A percentile compares a stretch with the other conserved stretches of the same genome.
Conservation (phyloP, 2,797 vertebrate species). For the Microctenopoma stevenorrisi region DNA sequence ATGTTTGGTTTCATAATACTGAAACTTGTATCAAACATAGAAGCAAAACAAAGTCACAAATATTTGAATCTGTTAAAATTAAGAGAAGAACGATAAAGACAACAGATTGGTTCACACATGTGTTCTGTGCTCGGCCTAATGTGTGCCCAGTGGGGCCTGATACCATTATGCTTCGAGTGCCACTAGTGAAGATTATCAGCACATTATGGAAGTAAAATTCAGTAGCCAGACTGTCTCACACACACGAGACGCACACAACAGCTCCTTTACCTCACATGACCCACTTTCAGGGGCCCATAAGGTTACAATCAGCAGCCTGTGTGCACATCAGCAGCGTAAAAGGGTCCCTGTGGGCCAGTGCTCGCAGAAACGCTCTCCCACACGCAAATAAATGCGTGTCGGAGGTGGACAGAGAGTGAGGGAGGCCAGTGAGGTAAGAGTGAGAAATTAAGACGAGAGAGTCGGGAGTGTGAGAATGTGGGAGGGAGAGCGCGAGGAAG, state of each 20-base stretch:
- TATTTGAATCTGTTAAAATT: not conserved
- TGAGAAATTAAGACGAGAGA: conserved; percentile 40
- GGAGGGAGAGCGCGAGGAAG: conserved; percentile 45
- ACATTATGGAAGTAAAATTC: conserved; percentile 51
- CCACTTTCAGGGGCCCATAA: conserved; percentile 53
- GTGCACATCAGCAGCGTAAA: conserved; percentile 65
- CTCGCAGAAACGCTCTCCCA: conserved; percentile 48
- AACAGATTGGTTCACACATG: conserved; percentile 5
- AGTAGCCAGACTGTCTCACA: conserved; percentile 27
- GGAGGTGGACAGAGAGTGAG: conserved; percentile 39
- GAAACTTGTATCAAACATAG: not conserved
- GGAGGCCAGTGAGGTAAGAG: conserved; percentile 39
- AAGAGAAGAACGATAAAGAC: not conserved
- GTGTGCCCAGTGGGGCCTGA: conserved; percentile 24
- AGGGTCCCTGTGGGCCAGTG: conserved; percentile 51
- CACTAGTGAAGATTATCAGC: conserved; percentile 40
- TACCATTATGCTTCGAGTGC: conserved; percentile 34
- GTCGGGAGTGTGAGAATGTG: conserved; percentile 36
- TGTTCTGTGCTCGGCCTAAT: conserved; percentile 12
- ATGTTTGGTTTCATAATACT: not conserved
- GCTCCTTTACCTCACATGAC: conserved; percentile 53
- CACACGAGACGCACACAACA: conserved; percentile 14
- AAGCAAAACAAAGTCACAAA: not conserved
- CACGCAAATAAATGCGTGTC: conserved; percentile 57
- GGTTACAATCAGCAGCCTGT: conserved; percentile 67